A percentile compares a stretch with the other conserved stretches of the same genome.
Evolutionary conservation across 2,113 vertebrate genomes (phyloP).

Genomic region (Xyliphius kryptos): DNA sequence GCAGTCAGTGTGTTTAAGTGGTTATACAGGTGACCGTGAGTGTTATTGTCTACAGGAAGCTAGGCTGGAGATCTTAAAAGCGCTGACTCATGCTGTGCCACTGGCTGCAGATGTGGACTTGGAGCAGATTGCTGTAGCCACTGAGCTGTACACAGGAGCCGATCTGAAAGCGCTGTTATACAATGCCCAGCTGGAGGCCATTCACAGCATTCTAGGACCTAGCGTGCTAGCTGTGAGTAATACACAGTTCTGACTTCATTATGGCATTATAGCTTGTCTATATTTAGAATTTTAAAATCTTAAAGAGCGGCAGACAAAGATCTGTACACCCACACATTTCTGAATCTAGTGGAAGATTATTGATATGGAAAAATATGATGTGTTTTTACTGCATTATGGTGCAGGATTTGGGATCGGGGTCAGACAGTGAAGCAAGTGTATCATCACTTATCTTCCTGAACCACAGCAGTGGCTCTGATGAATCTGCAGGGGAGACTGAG

Average conservation of each 20-base stretch:
- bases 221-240: too few species aligned
- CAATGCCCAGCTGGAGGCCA: conserved; percentile 85
- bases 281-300: too few species aligned
- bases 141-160: conserved; percentile 83
- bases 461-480: conserved; percentile 88
- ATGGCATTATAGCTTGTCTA: too few species aligned
- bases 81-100: conserved; percentile 71
- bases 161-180: conserved; percentile 91
- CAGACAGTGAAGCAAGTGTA: conserved; percentile 89
- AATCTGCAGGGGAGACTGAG: conserved; percentile 78
- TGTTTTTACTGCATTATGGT: too few species aligned
- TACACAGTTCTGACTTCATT: too few species aligned
- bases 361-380: too few species aligned
- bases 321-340: too few species aligned
- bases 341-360: too few species aligned
- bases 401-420: conserved; percentile 80
- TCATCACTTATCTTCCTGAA: conserved; percentile 95
- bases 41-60: too few species aligned
- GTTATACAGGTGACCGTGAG: too few species aligned
- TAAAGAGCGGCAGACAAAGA: too few species aligned
- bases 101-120: conserved; percentile 82
- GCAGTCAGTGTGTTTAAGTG: too few species aligned
- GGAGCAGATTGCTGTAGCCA: conserved; percentile 72
- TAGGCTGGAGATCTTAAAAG: conserved; percentile 81
- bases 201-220: conserved; percentile 63